These are phyloP conservation scores for Stylophora pistillata DNA, from an alignment of 64 coral and sea anemone species.

Conservation along the genomic window DNA sequence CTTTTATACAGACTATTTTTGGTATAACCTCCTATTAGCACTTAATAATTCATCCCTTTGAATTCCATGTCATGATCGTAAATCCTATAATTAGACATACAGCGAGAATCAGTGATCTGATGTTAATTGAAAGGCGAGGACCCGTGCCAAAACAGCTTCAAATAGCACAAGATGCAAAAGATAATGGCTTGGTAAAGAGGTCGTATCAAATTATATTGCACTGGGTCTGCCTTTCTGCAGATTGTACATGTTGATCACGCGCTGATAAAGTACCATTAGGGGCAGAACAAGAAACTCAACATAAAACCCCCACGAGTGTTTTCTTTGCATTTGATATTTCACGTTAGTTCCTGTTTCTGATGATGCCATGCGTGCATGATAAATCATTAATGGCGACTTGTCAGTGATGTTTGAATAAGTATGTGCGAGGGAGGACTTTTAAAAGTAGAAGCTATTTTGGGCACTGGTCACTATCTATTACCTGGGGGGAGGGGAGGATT, in stretches of 20 bases:
- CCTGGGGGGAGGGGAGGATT: no score
- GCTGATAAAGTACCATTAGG: background rate
- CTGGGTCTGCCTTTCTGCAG: background rate
- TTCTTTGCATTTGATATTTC: background rate
- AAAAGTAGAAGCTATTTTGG: background rate
- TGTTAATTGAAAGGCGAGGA: background rate
- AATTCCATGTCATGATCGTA: background rate
- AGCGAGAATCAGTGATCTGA: no score
- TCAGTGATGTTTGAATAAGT: background rate
- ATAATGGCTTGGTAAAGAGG: background rate
- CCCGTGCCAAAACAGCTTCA: background rate
- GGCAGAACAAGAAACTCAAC: background rate
- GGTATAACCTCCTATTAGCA: no score
- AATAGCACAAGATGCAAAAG: background rate
- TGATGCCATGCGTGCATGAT: background rate
- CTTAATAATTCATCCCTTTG: background rate
- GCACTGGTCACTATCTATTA: no score
- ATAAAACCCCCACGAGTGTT: slow-evolving; percentile 6
- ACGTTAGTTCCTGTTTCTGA: background rate
- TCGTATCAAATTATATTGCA: background rate
- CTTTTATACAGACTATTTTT: no score
- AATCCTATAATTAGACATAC: background rate
- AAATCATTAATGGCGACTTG: background rate
- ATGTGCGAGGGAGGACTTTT: background rate
- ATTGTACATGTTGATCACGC: background rate